Base-by-base conservation (phyloP, 2,888 invertebrate genomes). In the Blastobasis adustella region DNA sequence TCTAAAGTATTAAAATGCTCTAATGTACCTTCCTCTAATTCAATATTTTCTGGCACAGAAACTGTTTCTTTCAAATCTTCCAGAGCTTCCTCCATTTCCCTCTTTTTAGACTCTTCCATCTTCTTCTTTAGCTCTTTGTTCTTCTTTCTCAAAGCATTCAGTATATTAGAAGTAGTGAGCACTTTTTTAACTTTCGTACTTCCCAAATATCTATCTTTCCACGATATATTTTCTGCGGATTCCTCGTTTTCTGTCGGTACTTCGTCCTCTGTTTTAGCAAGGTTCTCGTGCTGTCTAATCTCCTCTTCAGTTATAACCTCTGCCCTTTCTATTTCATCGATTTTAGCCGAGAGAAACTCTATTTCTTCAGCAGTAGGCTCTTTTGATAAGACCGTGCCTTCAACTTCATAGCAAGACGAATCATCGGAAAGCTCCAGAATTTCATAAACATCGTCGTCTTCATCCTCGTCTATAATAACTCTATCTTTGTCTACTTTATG, bases 141-240 rank as follows among this genome's bases (percentile, higher is more conserved):
- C 66, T 91, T 91, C 61, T 90, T 91, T 54, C 92, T 77, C n/a
- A 92, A 71, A 10, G 90, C 90, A 58, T 91, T 92, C 0, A 91
- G 75, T 45, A 92, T 80, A 46, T 89, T 89, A 0, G 92, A 84
- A 0, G 89, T 85, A 0, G 82, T 86, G 10, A 92, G 65, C 1
- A 92, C 91, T 60, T 74, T 89, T 64, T 88, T 90, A 0, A 92
- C 92, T 72, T 91, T 91, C 9, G 79, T 87, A 57, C 92, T 92
- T 8, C 81, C 89, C 46, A 92, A 71, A 67, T 91, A 92, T 46
- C 92, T 78, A 45, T 90, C 84, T 65, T 90, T 91, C 92, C 92
- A 92, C 0, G 91, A 91, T 42, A 79, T 63, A 9, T 67, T 61
- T 50, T 70, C 68, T 37, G 63, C 58, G 10, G 59, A 51, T 8